Conservation (phyloP, 2,797 vertebrate genomes). For the Rhinichthys osculus region DNA sequence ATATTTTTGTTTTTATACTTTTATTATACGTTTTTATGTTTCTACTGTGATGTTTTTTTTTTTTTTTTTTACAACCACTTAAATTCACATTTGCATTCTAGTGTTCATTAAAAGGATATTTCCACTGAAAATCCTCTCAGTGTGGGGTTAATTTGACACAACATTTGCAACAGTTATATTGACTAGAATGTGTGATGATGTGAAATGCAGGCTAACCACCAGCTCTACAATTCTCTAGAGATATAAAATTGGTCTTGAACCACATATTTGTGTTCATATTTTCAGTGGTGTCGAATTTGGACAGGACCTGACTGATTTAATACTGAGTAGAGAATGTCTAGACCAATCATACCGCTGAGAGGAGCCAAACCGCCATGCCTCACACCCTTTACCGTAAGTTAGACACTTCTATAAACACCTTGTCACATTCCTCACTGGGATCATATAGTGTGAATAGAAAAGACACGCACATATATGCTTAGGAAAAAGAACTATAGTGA, state of each 20-base stretch:
- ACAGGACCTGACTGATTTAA: slow-evolving; percentile 7
- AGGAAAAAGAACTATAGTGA: slow-evolving; percentile 40
- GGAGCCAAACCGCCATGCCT: slow-evolving; percentile 47
- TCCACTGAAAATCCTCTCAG: neutral
- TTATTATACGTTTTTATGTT: neutral
- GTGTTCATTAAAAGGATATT: slow-evolving; percentile 27
- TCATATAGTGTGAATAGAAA: slow-evolving; percentile 55
- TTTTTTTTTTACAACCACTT: neutral
- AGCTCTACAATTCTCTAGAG: neutral
- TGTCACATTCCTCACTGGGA: slow-evolving; percentile 80
- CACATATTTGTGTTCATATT: neutral
- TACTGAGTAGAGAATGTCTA: neutral
- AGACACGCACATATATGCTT: slow-evolving; percentile 38
- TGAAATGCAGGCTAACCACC: neutral
- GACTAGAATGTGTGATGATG: neutral
- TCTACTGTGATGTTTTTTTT: neutral
- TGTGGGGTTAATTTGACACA: neutral
- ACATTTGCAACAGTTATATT: slow-evolving; percentile 17
- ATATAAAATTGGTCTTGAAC: neutral
- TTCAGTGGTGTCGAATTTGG: neutral
- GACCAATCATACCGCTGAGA: slow-evolving; percentile 49
- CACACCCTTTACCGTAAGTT: slow-evolving; percentile 71
- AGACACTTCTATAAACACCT: slow-evolving; percentile 66
- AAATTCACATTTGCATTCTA: slow-evolving; percentile 27
- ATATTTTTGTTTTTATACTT: neutral